Conservation (phyloP, 2,888 invertebrate species). For the Carabus problematicus region DNA sequence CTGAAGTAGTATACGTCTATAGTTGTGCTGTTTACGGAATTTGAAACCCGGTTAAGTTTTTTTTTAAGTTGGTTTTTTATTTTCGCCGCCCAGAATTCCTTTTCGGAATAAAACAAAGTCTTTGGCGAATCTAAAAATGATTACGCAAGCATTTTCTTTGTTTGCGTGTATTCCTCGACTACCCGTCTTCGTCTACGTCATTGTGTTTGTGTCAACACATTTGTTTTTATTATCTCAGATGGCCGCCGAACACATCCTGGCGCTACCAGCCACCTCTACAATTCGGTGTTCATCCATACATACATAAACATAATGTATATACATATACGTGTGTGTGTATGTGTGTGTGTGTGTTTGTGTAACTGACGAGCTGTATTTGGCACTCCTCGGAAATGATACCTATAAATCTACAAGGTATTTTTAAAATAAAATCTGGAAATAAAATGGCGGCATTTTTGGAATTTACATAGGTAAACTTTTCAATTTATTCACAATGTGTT, state of each 20-base stretch:
- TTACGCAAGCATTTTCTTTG: constrained; percentile 43
- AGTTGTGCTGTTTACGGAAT: constrained; percentile 39
- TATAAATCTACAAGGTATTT: constrained; percentile 43
- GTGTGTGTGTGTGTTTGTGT: not conserved
- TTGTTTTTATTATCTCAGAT: constrained; percentile 42
- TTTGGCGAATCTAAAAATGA: constrained; percentile 40
- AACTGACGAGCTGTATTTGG: constrained; percentile 32
- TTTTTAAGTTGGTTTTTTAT: constrained; percentile 34
- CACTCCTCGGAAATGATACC: constrained; percentile 41
- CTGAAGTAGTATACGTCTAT: too few relatives aligned
- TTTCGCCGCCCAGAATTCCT: constrained; percentile 30
- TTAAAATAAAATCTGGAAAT: constrained; percentile 41
- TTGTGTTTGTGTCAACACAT: constrained; percentile 43
- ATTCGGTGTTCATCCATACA: too few relatives aligned
- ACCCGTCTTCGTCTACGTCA: constrained; percentile 16
- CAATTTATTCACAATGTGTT: constrained; percentile 39
- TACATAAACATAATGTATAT: not conserved
- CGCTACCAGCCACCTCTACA: not conserved
- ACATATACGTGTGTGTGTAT: constrained; percentile 1
- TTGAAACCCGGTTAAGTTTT: constrained; percentile 37
- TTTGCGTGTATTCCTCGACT: constrained; percentile 34
- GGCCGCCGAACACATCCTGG: constrained; percentile 29
- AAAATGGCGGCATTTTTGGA: constrained; percentile 38
- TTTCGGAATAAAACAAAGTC: constrained; percentile 36
- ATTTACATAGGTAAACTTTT: constrained; percentile 41